A percentile compares a stretch with the other conserved stretches of the same genome.
These are phyloP conservation scores for Rhopilema esculentum DNA, from an alignment of 30 jellyfish, hydroid and myxozoan species.

Conservation along the genomic window DNA sequence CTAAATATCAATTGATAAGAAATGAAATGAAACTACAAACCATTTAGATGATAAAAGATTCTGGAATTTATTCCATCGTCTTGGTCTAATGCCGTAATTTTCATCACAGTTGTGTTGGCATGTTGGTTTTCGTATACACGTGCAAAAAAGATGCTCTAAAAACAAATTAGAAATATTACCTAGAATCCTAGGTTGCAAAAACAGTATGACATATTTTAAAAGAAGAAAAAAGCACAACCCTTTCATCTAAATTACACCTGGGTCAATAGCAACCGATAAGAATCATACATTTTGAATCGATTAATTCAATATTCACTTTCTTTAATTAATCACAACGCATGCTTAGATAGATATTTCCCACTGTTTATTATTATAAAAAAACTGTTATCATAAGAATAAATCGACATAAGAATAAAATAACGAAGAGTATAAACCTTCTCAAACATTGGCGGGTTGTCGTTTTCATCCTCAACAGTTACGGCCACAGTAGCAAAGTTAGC, in stretches of 20 bases:
- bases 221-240: not conserved
- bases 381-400: too few species aligned
- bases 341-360: too few species aligned
- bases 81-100: slow-evolving; percentile 28
- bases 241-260: too few species aligned
- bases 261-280: too few species aligned
- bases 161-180: not conserved
- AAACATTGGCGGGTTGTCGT: slow-evolving; percentile 78
- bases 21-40: slow-evolving; percentile 1
- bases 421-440: slow-evolving; percentile 12
- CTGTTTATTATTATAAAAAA: too few species aligned
- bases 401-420: not conserved
- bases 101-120: slow-evolving; percentile 13
- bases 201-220: not conserved
- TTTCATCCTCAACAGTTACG: slow-evolving; percentile 71
- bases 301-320: too few species aligned
- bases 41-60: slow-evolving; percentile 22
- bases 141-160: slow-evolving; percentile 8
- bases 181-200: not conserved
- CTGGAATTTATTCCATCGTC: slow-evolving; percentile 45
- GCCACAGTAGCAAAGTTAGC: slow-evolving; percentile 72
- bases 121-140: slow-evolving; percentile 49
- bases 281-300: too few species aligned
- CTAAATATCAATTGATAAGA: not conserved
- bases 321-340: too few species aligned